Base-by-base conservation (phyloP, 2,888 invertebrate genomes). In the Meandrusa payeni region DNA sequence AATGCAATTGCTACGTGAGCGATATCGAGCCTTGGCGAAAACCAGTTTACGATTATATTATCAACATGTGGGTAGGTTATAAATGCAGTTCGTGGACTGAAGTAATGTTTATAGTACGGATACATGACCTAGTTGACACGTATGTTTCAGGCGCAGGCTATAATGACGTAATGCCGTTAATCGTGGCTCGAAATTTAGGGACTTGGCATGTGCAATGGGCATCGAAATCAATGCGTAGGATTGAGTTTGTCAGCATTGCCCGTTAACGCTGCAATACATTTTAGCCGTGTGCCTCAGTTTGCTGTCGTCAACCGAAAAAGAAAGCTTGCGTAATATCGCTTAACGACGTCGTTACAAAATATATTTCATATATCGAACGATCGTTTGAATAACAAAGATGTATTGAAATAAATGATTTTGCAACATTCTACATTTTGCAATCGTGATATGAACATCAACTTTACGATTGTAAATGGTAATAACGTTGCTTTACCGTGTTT, bases 41-140 rank as follows among this genome's bases (percentile, higher is more conserved):
- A 75, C 73, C 56, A 62, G 73, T 78, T 80, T 71, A 69, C 61
- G 68, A 67, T 62, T 68, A 65, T 76, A 70, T 73, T 75, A 75
- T 76, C 76, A 71, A 60, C 62, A 41, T 29, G 39, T 12, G 10
- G 24, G 13, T 47, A 42, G 27, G 37, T 11, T 37, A 32, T 36
- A 29, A 28, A 32, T 41, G 31, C 23, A 32, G 24, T 27, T 34
- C 11, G 26, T 19, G 19, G 43, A 32, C 68, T 76, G 72, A 77
- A 76, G 32, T 31, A 64, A 67, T 75, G 73, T 73, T 74, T 67
- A 72, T 63, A 60, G 64, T 62, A 64, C 63, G 64, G 71, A 71
- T 71, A 69, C 72, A 74, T 81, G 83, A 82, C 83, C 83, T 60
- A 83, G 61, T 82, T 86, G 75, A 70, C 76, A 62, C 69, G 61